These are phyloP conservation scores for Wiebesia pumilae DNA, from an alignment of 1,140 invertebrate species.

Conservation along the genomic window DNA sequence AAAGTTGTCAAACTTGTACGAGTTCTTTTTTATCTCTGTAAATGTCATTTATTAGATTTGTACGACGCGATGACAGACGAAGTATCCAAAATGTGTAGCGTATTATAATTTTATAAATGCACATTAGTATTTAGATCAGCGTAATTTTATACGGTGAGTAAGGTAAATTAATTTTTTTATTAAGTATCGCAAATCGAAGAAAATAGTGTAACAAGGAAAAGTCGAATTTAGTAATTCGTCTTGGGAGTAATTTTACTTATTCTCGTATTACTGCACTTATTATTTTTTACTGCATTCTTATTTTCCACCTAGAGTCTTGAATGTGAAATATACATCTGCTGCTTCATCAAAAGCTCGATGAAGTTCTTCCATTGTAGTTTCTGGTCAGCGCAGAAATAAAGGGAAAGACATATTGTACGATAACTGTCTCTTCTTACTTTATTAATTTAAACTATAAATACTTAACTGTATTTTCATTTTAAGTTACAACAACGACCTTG, in stretches of 20 bases:
- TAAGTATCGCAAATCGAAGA: neutral
- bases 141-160: neutral
- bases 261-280: neutral
- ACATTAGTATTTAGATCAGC: neutral
- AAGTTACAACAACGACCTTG: too few species aligned
- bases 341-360: neutral
- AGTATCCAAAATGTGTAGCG: neutral
- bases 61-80: neutral
- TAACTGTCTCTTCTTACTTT: constrained; percentile 12
- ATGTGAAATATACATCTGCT: neutral
- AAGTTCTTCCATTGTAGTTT: neutral
- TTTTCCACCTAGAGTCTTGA: neutral
- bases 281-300: neutral
- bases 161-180: neutral
- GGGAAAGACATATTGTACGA: neutral
- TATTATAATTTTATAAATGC: constrained; percentile 20
- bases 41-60: constrained; percentile 4
- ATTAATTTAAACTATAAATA: neutral
- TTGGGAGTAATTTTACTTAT: constrained; percentile 9
- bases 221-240: neutral
- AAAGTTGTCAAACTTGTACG: constrained; percentile 32
- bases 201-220: neutral
- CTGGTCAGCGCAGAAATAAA: neutral
- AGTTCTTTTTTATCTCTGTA: constrained; percentile 10
- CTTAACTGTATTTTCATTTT: neutral